Percentiles rank a stretch among this genome's conserved stretches.
Evolutionary conservation across 2,888 invertebrate genomes (phyloP).

Genomic region (Drosophila histrio): DNA sequence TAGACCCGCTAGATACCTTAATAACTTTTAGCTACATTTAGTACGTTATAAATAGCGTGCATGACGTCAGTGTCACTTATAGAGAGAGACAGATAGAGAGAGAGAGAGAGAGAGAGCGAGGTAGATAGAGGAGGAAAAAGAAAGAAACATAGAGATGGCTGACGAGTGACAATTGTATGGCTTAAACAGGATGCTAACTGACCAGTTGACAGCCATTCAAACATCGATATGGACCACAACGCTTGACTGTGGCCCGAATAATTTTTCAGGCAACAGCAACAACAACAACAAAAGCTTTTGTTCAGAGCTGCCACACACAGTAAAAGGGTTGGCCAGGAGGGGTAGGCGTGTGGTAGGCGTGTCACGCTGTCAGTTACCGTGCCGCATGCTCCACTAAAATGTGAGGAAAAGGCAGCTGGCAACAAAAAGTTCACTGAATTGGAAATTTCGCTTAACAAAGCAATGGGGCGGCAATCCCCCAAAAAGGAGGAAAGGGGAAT

Average conservation of each 20-base stretch:
- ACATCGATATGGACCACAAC: constrained; percentile 25
- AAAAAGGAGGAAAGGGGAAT: background rate
- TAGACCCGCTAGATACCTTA: constrained; percentile 1
- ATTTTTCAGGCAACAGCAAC: constrained; percentile 20
- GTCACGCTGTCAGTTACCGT: background rate
- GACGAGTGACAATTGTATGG: constrained; percentile 23
- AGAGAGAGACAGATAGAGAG: background rate
- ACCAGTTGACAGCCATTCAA: constrained; percentile 19
- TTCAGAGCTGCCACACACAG: constrained; percentile 38
- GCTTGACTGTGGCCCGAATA: constrained; percentile 15
- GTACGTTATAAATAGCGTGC: background rate
- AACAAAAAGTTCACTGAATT: constrained; percentile 76
- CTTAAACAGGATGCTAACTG: constrained; percentile 21
- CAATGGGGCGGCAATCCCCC: constrained; percentile 11
- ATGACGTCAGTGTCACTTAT: constrained; percentile 1
- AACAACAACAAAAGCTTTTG: constrained; percentile 46
- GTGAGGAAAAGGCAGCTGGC: constrained; percentile 37
- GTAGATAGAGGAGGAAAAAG: background rate
- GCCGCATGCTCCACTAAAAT: constrained; percentile 7
- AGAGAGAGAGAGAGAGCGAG: background rate
- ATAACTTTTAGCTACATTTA: background rate
- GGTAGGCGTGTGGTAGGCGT: background rate
- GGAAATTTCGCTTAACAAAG: constrained; percentile 71
- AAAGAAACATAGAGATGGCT: background rate
- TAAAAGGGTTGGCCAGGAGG: background rate